Evolutionary conservation across 2,888 invertebrate genomes (phyloP), one percentile per base, ranked within the genome.

Genomic region (Spodoptera littoralis): DNA sequence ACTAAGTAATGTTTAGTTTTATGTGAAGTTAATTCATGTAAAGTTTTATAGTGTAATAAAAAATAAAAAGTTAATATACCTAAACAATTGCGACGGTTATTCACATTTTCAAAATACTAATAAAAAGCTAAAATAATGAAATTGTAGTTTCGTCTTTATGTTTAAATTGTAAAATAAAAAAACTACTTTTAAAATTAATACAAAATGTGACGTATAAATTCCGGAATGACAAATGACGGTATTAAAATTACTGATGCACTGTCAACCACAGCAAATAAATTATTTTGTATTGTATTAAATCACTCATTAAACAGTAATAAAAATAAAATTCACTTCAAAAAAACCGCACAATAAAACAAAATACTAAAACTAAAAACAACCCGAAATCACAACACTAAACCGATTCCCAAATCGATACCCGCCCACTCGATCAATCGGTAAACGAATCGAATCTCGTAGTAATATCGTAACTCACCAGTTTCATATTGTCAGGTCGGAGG

Each of bases 401-500:
- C 52, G 36, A 36, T 65, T 49, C 58, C 44, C 44, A 60, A 62
- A 72, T 58, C 58, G 65, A 70, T 51, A 51, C 61, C 65, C 64
- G 62, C 65, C 55, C 60, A 60, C 58, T 64, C 62, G 72, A 70
- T 69, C 54, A 57, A 60, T 50, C 59, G 56, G 22, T 47, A 68
- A 70, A 53, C 59, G 43, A 46, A 70, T 70, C 65, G 64, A 67
- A 73, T 68, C 67, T 36, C 36, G 36, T 36, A 36, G 36, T 71
- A 79, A 68, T 67, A 67, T 69, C 65, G 64, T 70, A 69, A 91
- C 93, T 93, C 83, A 93, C 93, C 92, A 93, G 89, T 76, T 93
- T 90, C 93, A 93, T 93, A 77, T 74, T 79, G 73, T 75, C 80
- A 73, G 90, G 90, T 90, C 90, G 92, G 84, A 92, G 92, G 88